A percentile compares a stretch with the other conserved stretches of the same genome.
These are phyloP conservation scores for Alviniconcha marisindica DNA, from an alignment of 1,140 invertebrate species.

Conservation along the genomic window DNA sequence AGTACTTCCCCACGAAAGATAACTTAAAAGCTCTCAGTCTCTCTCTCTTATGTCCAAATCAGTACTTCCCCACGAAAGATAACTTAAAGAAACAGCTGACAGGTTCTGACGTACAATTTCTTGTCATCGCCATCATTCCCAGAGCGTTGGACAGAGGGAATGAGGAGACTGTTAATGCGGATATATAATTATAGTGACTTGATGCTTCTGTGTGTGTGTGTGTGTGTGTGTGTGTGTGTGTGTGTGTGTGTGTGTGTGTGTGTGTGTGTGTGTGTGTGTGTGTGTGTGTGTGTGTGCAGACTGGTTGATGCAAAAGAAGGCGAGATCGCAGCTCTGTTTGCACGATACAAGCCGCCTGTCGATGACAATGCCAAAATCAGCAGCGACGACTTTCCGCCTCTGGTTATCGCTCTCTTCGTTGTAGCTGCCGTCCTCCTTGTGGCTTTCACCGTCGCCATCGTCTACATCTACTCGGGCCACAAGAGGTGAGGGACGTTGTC, in stretches of 20 bases:
- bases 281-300: conserved; percentile 12
- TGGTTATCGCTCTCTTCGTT: conserved; percentile 19
- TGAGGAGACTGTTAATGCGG: too few species aligned
- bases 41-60: too few species aligned
- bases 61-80: not conserved
- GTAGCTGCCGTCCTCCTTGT: not conserved
- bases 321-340: not conserved
- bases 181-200: too few species aligned
- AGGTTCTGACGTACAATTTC: too few species aligned
- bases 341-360: not conserved
- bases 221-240: conserved; percentile 8
- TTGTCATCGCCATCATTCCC: too few species aligned
- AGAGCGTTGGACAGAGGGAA: too few species aligned
- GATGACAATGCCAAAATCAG: not conserved
- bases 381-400: not conserved
- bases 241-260: conserved; percentile 21
- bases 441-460: not conserved
- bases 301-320: not conserved
- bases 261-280: not conserved
- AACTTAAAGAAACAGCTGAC: not conserved
- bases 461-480: not conserved
- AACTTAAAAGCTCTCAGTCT: too few species aligned
- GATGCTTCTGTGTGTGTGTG: conserved; percentile 18
- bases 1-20: not conserved
- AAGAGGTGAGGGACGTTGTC: too few species aligned